phyloP scores from a whole-genome alignment of 2,797 vertebrate genomes.

The Dryobates pubescens region DNA sequence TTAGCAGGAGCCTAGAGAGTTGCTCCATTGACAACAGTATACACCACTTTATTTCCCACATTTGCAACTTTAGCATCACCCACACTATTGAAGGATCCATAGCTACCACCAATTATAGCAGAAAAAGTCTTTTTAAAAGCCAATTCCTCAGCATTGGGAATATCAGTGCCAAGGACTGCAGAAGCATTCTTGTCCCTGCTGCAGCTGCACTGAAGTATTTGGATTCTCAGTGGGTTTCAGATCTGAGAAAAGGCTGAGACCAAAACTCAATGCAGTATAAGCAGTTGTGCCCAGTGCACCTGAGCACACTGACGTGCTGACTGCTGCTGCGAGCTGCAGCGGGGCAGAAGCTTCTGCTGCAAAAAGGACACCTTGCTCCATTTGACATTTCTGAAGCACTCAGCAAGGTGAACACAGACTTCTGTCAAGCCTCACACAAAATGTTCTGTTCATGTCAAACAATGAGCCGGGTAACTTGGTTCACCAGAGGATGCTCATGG shows the following conservation, averaged over 20 bases:
- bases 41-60: background rate
- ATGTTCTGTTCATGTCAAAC: background rate
- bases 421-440: background rate
- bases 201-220: background rate
- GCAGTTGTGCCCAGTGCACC: background rate
- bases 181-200: background rate
- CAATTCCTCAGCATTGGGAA: background rate
- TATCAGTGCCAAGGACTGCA: background rate
- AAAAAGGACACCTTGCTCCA: background rate
- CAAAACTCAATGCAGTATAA: fast-evolving
- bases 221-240: background rate
- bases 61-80: background rate
- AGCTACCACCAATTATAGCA: background rate
- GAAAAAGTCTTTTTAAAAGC: background rate
- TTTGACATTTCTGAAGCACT: background rate
- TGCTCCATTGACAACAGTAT: background rate
- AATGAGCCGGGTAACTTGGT: background rate
- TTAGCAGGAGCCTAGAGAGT: background rate
- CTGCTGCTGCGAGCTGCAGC: background rate
- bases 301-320: background rate
- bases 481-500: background rate
- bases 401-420: fast-evolving
- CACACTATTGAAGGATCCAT: background rate
- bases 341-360: background rate
- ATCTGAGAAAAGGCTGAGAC: background rate